These are phyloP conservation scores for Cyclargus thomasi DNA, from an alignment of 1,140 invertebrate genomes.

Conservation along the genomic window DNA sequence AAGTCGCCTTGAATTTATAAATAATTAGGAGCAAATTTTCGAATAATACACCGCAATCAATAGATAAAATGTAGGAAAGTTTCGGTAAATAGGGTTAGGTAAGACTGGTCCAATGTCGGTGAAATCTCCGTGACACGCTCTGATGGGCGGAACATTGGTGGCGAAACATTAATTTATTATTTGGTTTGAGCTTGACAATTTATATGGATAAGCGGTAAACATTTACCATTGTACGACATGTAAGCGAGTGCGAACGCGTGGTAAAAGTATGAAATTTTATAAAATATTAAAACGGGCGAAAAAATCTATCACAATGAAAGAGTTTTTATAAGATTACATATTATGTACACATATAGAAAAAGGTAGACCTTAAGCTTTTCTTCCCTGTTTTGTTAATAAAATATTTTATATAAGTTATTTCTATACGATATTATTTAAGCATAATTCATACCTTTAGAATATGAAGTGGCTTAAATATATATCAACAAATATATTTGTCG, in stretches of 20 bases:
- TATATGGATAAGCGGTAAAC: conserved; percentile 2
- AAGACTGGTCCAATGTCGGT: conserved; percentile 64
- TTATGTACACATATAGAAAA: no score
- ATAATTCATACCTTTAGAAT: background rate
- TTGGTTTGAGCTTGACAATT: conserved; percentile 41
- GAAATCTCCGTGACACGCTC: conserved; percentile 56
- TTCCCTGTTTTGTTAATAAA: no score
- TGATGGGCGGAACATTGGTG: conserved; percentile 60
- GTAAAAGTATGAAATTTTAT: no score
- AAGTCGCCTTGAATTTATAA: conserved; percentile 46
- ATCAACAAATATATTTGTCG: background rate
- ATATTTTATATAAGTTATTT: no score
- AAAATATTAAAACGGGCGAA: no score
- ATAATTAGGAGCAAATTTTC: conserved; percentile 42
- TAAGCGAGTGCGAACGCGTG: background rate
- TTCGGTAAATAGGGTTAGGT: conserved; percentile 56
- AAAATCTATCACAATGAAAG: no score
- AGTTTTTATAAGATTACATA: no score
- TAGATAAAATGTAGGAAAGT: conserved; percentile 43
- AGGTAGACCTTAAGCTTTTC: no score
- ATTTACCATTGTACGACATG: background rate
- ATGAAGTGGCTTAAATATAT: background rate
- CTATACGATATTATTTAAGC: no score
- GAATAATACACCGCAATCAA: conserved; percentile 47
- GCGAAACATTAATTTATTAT: conserved; percentile 41